These are phyloP conservation scores for Gallinago media DNA, from an alignment of 2,113 vertebrate species.

Conservation along the genomic window DNA sequence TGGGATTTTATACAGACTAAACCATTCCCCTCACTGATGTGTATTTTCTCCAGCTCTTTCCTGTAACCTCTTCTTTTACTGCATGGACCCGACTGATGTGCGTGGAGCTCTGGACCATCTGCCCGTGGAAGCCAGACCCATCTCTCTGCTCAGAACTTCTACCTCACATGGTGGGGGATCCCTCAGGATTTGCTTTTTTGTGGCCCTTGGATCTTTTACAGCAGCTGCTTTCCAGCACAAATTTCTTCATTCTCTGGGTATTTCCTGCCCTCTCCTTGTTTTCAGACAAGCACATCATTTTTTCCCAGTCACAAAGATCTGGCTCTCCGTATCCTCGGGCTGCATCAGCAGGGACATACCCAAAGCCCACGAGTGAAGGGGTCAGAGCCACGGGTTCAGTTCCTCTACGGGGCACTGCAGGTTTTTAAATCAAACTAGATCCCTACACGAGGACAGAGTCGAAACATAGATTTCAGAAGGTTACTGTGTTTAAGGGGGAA, in stretches of 20 bases:
- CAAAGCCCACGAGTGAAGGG: not conserved
- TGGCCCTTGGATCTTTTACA: not conserved
- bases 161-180: not conserved
- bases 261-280: not conserved
- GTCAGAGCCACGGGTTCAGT: not conserved
- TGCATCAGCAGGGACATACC: not conserved
- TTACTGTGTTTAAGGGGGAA: not conserved
- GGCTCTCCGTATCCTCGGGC: not conserved
- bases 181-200: not conserved
- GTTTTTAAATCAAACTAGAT: not conserved
- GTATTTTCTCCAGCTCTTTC: not conserved
- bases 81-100: rapidly evolving
- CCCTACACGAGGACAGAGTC: not conserved
- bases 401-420: not conserved
- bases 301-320: not conserved
- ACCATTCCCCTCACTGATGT: not conserved
- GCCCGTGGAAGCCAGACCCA: not conserved
- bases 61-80: not conserved
- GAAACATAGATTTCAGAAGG: not conserved
- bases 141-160: not conserved
- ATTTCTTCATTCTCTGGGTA: not conserved
- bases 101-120: not conserved
- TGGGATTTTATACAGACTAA: not conserved
- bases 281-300: not conserved
- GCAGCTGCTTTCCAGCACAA: not conserved